Percentiles rank a stretch among this genome's conserved stretches.
phyloP scores from a whole-genome alignment of 1,140 invertebrate genomes.

The Tetranychus cinnabarinus region DNA sequence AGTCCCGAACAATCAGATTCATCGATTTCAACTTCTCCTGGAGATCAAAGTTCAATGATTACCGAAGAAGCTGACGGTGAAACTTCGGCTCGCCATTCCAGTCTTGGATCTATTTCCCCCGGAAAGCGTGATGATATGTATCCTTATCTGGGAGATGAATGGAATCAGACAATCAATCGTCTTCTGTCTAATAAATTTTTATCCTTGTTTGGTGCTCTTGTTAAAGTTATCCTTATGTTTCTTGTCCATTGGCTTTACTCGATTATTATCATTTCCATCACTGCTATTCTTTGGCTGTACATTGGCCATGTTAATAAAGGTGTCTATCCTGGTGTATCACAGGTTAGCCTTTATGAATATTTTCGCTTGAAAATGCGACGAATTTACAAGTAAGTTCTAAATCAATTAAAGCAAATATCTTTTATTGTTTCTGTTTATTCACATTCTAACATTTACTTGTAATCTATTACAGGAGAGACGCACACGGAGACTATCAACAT shows the following conservation, averaged over 20 bases:
- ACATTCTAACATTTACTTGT: no score
- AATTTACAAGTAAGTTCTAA: conserved; percentile 42
- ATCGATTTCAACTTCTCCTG: conserved; percentile 12
- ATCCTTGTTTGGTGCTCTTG: conserved; percentile 33
- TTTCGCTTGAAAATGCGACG: conserved; percentile 42
- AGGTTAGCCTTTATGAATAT: conserved; percentile 67
- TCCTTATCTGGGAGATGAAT: conserved; percentile 4
- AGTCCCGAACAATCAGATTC: neutral
- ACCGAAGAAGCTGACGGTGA: neutral
- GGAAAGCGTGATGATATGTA: neutral
- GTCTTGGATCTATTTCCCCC: neutral
- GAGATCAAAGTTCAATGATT: conserved; percentile 12
- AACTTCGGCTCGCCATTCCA: neutral
- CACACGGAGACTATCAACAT: conserved; percentile 42
- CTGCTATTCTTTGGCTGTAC: conserved; percentile 71
- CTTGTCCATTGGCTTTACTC: conserved; percentile 79
- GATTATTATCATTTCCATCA: conserved; percentile 45
- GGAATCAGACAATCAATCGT: neutral
- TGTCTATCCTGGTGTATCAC: conserved; percentile 68
- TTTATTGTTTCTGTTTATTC: no score
- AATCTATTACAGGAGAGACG: neutral
- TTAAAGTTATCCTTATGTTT: conserved; percentile 73
- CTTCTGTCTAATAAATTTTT: neutral
- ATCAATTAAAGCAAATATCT: no score
- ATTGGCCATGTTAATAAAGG: conserved; percentile 80